Evolutionary conservation across 1,140 invertebrate genomes (phyloP), one percentile per base, ranked within the genome.

Genomic region (Amyelois transitella): DNA sequence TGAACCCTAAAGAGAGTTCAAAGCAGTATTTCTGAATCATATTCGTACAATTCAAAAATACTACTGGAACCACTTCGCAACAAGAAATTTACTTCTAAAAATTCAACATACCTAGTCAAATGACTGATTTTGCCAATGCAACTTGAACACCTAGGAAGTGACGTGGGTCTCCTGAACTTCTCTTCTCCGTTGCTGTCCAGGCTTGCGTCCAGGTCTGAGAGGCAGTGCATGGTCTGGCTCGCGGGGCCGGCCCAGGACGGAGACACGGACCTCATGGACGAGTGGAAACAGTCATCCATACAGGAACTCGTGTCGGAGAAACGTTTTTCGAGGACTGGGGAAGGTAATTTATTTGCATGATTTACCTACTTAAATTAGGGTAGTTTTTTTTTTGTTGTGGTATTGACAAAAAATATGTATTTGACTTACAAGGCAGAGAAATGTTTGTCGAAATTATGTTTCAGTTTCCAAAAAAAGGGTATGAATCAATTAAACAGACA

Each of bases 51-150:
- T 12, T 28, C 25, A 28, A 10, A 28, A 28, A 28, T 28, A 10
- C 7, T 8, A 12, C 12, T 28, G 25, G 25, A 6, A 28, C 25
- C 32, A 51, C 18, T 18, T 1, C 6, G 18, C 49, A 51, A 32
- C 14, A 32, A 6, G 45, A 21, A 55, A 22, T 43, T 43, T 1
- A 12, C 18, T 1, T 22, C 12, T 20, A n/a, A 6, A 6, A 32
- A 21, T 28, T 5, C 10, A n/a, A 53, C 66, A 49, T 59, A 87
- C 84, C 84, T 86, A 0, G 90, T 91, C 10, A 91, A 89, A 52
- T 91, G 90, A 32, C 93, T 93, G 25, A 95, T 88, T 75, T 94
- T 94, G 58, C 93, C 93, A 70, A 94, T 94, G 66, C 94, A 95
- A 69, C 93, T 94, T 52, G 92, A 89, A 75, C 94, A 94, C 48